Conservation (phyloP, 2,113 vertebrate species). For the Aix galericulata region DNA sequence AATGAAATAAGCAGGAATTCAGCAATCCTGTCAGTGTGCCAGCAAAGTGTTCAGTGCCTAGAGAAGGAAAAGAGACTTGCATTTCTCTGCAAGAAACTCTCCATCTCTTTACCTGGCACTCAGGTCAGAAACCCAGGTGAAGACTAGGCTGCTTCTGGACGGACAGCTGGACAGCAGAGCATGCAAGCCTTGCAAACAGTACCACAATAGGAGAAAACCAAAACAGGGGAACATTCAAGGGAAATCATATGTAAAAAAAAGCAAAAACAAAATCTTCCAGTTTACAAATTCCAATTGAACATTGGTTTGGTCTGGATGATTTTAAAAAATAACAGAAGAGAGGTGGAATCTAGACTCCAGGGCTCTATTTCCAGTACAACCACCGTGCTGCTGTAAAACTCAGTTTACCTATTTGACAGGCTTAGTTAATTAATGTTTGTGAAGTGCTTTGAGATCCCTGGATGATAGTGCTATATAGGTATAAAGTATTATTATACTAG, state of each 20-base stretch:
- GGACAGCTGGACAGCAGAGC: rapidly evolving
- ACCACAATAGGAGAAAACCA: background rate
- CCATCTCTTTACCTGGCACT: background rate
- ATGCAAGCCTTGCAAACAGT: background rate
- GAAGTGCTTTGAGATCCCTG: conserved; percentile 73
- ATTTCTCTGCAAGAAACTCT: background rate
- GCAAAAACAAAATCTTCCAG: background rate
- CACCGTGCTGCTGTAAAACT: conserved; percentile 60
- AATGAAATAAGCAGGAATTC: background rate
- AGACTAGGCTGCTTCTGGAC: background rate
- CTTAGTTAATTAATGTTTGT: conserved; percentile 75
- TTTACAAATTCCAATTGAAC: background rate
- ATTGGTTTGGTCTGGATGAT: background rate
- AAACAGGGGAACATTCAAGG: background rate
- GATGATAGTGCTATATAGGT: conserved; percentile 67
- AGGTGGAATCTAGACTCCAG: conserved; percentile 9
- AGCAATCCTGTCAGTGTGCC: rapidly evolving
- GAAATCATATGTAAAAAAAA: background rate
- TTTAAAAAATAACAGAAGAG: background rate
- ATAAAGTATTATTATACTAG: conserved; percentile 75
- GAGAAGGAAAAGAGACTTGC: background rate
- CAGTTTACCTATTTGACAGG: conserved; percentile 75
- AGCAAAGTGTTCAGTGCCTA: background rate
- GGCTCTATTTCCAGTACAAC: conserved; percentile 53
- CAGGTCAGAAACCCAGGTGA: background rate